Base-by-base conservation (phyloP, 2,888 invertebrate genomes). In the Noctua janthina region DNA sequence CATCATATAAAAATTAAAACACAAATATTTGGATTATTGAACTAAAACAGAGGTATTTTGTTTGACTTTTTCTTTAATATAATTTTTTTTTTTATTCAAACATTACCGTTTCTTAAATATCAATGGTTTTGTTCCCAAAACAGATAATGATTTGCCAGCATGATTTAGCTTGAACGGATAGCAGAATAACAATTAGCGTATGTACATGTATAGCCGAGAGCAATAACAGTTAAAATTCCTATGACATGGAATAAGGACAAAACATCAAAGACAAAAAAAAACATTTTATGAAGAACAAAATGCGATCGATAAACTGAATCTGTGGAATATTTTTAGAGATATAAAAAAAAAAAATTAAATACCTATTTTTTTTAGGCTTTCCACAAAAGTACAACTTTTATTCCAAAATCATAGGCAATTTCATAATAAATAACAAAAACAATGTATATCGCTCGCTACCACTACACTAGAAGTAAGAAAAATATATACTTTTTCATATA, bases 391-490 rank as follows among this genome's bases (percentile, higher is more conserved):
- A 39, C 13, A 74, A 29, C 10, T 43, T 62, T 77, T 81, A 84
- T 87, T 84, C 84, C 82, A 78, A 79, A 86, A 84, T 83, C 82
- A 87, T 83, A 83, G 68, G 78, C 74, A 86, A 81, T 84, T 82
- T 85, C 74, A 73, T 72, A 82, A 81, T 82, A 88, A 85, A 92
- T 88, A 92, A 92, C 90, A 91, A 91, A 92, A 93, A 91, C 88
- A 88, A 91, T 88, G 91, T 85, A 89, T 91, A 89, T 90, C 90
- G 92, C 91, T 90, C 78, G 86, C 94, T 94, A 94, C 90, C 83
- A 89, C 95, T 95, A 95, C 91, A 90, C 94, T 96, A 96, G 91
- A 93, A 95, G 96, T 96, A 96, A 95, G 95, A 96, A 96, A 96
- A 96, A 96, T 96, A 96, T 96, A 96, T 95, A 92, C 17, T 90